A percentile compares a stretch with the other conserved stretches of the same genome.
phyloP scores from a whole-genome alignment of 2,888 invertebrate species.

The Catotricha subobsoleta region DNA sequence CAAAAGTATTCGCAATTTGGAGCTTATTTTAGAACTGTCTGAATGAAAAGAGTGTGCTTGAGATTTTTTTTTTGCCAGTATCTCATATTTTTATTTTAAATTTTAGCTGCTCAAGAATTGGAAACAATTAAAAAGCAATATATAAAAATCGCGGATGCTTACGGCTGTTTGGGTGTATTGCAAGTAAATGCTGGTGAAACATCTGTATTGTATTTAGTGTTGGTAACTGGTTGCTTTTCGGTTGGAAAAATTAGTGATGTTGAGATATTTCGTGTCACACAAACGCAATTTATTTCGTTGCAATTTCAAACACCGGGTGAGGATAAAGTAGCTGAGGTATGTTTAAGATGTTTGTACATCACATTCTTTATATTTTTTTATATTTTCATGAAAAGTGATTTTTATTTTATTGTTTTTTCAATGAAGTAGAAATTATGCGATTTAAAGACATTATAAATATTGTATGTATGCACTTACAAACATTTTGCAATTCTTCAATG shows the following conservation, averaged over 20 bases:
- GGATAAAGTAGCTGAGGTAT: conserved; percentile 37
- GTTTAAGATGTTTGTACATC: too few species aligned
- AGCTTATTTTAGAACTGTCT: background rate
- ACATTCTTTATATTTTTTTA: too few species aligned
- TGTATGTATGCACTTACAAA: too few species aligned
- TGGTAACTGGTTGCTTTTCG: conserved; percentile 91
- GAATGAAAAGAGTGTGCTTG: background rate
- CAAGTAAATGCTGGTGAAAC: conserved; percentile 72
- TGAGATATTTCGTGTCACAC: conserved; percentile 88
- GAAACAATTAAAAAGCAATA: conserved; percentile 80
- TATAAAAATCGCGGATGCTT: conserved; percentile 80
- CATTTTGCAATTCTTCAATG: too few species aligned
- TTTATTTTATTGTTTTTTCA: too few species aligned
- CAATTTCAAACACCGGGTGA: conserved; percentile 47
- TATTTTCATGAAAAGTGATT: too few species aligned
- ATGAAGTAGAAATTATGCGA: background rate
- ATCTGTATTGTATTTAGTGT: conserved; percentile 71
- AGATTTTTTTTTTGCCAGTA: background rate
- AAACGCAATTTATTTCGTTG: conserved; percentile 77
- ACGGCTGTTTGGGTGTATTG: conserved; percentile 88
- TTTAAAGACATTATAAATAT: too few species aligned
- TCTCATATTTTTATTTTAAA: background rate
- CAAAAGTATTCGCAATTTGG: background rate
- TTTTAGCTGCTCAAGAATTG: conserved; percentile 47
- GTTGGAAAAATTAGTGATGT: conserved; percentile 89